Base-by-base conservation (phyloP, 1,140 invertebrate species). In the Sminthurinus signatus region DNA sequence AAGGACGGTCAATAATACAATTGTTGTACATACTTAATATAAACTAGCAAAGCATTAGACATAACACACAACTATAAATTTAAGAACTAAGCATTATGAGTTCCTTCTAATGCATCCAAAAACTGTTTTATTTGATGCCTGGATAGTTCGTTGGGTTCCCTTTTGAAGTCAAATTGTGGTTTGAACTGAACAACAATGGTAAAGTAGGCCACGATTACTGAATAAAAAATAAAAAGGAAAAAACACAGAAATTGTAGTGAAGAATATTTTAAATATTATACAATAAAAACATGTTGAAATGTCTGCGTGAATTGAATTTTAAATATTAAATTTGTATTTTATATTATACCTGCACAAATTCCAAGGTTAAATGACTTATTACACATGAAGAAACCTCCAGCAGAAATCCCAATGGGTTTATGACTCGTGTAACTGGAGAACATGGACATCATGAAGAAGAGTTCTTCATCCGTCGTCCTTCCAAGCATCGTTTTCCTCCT, bases 391-490 rank as follows among this genome's bases (percentile, higher is more conserved):
- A 65, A 71, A 15, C 69, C 65, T 21, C 60, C 62, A 15, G 21
- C 62, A 27, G 44, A 46, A 1, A 65, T 19, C 15, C 62, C 42
- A 3, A 67, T 27, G 31, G 51, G 50, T n/a, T 61, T 63, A 52
- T 60, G 55, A 0, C 60, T 19, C 3, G 64, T 70, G 32, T 63
- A 67, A 25, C 68, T 70, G n/a, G 42, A 42, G 23, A 67, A 70
- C 61, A 70, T 63, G n/a, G 56, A 64, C 23, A 71, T 44, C 28
- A 60, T 62, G 42, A 71, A 71, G 44, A 62, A 65, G 0, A 71
- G 29, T 32, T 71, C 69, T 46, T 62, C 63, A 43, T 71, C 65
- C 5, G 59, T 65, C 23, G 52, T 52, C 50, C 69, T 36, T 3
- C 65, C 65, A 0, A 71, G 32, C 60, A 71, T 48, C 15, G 65